phyloP scores from a whole-genome alignment of 2,888 invertebrate genomes.

The Arge pagana region DNA sequence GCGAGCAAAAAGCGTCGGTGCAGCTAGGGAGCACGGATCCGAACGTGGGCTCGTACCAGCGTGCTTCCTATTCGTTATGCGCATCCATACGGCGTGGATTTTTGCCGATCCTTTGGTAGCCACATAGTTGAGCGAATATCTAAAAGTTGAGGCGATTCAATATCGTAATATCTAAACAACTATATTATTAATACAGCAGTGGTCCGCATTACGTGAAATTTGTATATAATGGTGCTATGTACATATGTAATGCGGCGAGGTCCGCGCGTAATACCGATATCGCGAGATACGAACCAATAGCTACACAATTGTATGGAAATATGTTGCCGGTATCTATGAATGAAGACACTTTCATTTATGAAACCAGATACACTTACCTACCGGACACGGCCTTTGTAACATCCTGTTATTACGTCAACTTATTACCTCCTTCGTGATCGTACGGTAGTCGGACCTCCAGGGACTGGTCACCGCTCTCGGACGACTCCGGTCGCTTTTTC shows the following conservation, averaged over 20 bases:
- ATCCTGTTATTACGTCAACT: constrained; percentile 55
- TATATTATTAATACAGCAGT: constrained; percentile 50
- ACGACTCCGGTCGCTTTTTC: too few relatives aligned
- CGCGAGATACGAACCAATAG: constrained; percentile 54
- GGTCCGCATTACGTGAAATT: constrained; percentile 48
- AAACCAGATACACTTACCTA: constrained; percentile 48
- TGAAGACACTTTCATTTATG: constrained; percentile 58
- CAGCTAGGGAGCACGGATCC: too few relatives aligned
- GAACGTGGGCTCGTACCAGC: too few relatives aligned
- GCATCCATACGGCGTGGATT: too few relatives aligned
- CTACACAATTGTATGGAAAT: constrained; percentile 57
- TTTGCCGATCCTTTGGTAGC: too few relatives aligned
- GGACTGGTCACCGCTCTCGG: too few relatives aligned
- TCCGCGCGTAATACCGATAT: constrained; percentile 51
- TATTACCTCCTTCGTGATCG: constrained; percentile 44
- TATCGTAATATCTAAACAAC: constrained; percentile 29
- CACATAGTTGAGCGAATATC: too few relatives aligned
- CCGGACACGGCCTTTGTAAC: constrained; percentile 55
- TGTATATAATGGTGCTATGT: constrained; percentile 56
- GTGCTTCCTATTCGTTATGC: too few relatives aligned
- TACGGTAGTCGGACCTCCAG: too few relatives aligned
- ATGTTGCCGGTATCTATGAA: constrained; percentile 52
- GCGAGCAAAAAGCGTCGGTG: too few relatives aligned
- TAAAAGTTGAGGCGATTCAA: too few relatives aligned
- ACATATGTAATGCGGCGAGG: constrained; percentile 48